phyloP scores from a whole-genome alignment of 2,888 invertebrate species.

The Synergus umbraculus region DNA sequence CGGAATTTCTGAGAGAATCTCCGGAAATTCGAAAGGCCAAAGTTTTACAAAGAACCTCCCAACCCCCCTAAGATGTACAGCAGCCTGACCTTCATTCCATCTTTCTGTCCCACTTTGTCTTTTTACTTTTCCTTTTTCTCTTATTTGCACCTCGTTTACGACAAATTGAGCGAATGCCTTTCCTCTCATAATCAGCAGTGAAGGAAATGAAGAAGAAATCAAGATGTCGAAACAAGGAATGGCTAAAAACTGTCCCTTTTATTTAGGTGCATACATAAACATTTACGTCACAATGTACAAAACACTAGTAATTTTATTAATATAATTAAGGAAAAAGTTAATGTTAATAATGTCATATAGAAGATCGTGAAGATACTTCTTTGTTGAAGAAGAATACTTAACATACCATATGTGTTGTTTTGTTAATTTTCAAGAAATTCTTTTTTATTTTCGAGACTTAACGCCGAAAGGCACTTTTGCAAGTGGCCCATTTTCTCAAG shows the following conservation, averaged over 20 bases:
- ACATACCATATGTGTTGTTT: background rate
- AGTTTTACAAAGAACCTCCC: conserved; percentile 6
- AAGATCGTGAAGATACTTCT: background rate
- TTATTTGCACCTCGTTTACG: background rate
- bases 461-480: conserved; percentile 56
- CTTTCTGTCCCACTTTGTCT: background rate
- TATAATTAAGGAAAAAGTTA: no score
- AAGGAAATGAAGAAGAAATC: background rate
- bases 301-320: no score
- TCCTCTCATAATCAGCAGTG: no score
- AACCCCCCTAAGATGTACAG: background rate
- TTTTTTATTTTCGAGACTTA: conserved; percentile 32
- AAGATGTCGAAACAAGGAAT: background rate
- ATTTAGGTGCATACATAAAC: no score
- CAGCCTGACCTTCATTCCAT: conserved; percentile 26
- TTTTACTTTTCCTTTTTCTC: background rate
- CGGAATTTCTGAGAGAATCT: conserved; percentile 64
- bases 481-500: conserved; percentile 56
- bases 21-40: conserved; percentile 50
- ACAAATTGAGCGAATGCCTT: conserved; percentile 2
- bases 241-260: background rate
- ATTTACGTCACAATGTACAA: no score
- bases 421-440: background rate
- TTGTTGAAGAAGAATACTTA: background rate
- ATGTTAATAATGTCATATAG: no score